A percentile compares a stretch with the other conserved stretches of the same genome.
Conservation (phyloP, 1,140 invertebrate species). For the Pararge aegeria region DNA sequence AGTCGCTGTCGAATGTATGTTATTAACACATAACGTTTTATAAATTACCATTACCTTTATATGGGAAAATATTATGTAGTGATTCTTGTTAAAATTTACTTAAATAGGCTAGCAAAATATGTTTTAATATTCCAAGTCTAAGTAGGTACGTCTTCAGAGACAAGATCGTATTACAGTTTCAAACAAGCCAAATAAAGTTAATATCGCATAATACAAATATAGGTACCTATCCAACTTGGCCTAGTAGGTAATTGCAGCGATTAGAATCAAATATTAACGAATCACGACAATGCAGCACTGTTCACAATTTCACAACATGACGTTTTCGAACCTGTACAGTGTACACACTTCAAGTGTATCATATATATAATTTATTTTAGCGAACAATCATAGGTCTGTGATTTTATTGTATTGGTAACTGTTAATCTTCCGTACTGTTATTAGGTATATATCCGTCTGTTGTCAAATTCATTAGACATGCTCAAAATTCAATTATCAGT, state of each 20-base stretch:
- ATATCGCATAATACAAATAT: conserved; percentile 11
- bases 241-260: conserved; percentile 35
- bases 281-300: conserved; percentile 34
- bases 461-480: background rate
- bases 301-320: conserved; percentile 49
- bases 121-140: too few relatives aligned
- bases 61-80: too few relatives aligned
- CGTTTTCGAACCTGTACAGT: background rate
- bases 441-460: background rate
- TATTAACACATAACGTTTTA: too few relatives aligned
- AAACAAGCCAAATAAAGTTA: conserved; percentile 5
- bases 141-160: background rate
- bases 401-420: conserved; percentile 5
- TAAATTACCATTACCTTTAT: too few relatives aligned
- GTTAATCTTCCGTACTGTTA: background rate
- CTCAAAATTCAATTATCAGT: too few relatives aligned
- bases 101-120: too few relatives aligned
- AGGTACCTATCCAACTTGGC: conserved; percentile 7
- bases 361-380: conserved; percentile 8
- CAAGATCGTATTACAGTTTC: background rate
- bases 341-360: background rate
- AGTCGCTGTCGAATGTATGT: too few relatives aligned
- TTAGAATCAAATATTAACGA: conserved; percentile 43
- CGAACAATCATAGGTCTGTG: conserved; percentile 1
- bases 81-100: too few relatives aligned